These are phyloP conservation scores for Blastomussa wellsi DNA, from an alignment of 92 coral and sea anemone genomes.

Conservation along the genomic window DNA sequence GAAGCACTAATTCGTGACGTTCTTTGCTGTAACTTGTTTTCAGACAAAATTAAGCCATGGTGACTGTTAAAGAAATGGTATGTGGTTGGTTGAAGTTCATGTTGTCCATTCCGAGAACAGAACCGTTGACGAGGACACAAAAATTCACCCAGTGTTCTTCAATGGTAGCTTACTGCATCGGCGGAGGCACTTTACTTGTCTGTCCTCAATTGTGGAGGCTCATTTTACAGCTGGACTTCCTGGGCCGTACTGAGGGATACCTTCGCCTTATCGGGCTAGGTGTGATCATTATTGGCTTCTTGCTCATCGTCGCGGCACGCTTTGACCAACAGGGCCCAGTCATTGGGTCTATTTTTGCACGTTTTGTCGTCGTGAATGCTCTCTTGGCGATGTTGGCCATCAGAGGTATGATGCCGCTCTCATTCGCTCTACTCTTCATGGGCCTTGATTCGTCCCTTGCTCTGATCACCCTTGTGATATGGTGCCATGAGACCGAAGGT, in stretches of 20 bases:
- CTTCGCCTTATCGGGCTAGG: conserved; percentile 53
- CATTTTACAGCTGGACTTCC: conserved; percentile 28
- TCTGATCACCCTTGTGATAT: conserved; percentile 45
- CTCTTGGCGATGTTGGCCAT: conserved; percentile 36
- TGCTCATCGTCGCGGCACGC: conserved; percentile 50
- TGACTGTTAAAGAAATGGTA: neutral
- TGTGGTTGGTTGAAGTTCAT: conserved; percentile 55
- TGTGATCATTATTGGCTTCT: conserved; percentile 47
- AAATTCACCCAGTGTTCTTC: conserved; percentile 59
- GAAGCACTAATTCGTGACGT: neutral
- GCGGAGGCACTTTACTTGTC: conserved; percentile 57
- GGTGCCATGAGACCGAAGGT: conserved; percentile 56
- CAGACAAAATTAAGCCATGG: neutral
- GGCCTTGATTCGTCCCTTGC: conserved; percentile 50
- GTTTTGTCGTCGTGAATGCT: conserved; percentile 57
- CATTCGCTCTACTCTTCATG: conserved; percentile 54
- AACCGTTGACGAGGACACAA: conserved; percentile 43
- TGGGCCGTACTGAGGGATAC: conserved; percentile 41
- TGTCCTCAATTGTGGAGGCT: conserved; percentile 54
- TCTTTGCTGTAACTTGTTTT: neutral
- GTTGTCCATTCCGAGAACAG: conserved; percentile 52
- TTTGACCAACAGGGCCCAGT: conserved; percentile 35
- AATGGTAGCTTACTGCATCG: conserved; percentile 47
- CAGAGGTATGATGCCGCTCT: conserved; percentile 39
- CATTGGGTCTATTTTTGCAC: conserved; percentile 38